Conservation (phyloP, 1,140 invertebrate genomes). For the Trichogramma pretiosum region DNA sequence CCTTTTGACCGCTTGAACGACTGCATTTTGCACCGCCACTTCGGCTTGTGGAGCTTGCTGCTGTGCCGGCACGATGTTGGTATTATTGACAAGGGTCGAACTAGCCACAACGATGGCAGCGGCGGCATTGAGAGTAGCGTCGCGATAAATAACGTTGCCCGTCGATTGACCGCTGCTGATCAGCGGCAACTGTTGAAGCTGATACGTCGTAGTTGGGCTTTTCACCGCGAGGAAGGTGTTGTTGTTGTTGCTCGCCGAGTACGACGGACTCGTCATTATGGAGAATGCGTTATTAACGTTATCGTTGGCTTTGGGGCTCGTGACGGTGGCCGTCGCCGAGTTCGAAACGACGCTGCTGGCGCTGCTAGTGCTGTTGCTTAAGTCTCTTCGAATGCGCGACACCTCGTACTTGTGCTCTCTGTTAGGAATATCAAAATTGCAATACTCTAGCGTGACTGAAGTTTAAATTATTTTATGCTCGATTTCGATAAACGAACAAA, state of each 20-base stretch:
- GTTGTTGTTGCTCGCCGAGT: slow-evolving; percentile 15
- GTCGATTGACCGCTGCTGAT: slow-evolving; percentile 22
- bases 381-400: slow-evolving; percentile 60
- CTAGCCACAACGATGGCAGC: slow-evolving; percentile 2
- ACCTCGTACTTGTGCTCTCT: slow-evolving; percentile 72
- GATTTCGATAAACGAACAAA: not conserved
- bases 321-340: not conserved
- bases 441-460: too few species aligned
- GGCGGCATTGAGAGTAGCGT: slow-evolving; percentile 24
- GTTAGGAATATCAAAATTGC: not conserved
- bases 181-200: too few species aligned
- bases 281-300: slow-evolving; percentile 7
- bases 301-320: slow-evolving; percentile 18
- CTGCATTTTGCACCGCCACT: slow-evolving; percentile 21
- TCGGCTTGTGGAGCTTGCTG: not conserved
- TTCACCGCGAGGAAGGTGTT: not conserved
- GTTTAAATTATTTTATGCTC: too few species aligned
- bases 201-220: slow-evolving; percentile 21
- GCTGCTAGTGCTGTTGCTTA: slow-evolving; percentile 25
- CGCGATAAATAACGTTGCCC: slow-evolving; percentile 27
- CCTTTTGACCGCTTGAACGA: slow-evolving; percentile 26
- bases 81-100: not conserved
- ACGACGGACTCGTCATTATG: slow-evolving; percentile 18
- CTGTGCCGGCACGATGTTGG: slow-evolving; percentile 10
- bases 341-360: not conserved